These are phyloP conservation scores for Todiramphus saurophagus DNA, from an alignment of 2,113 vertebrate genomes.

Conservation along the genomic window DNA sequence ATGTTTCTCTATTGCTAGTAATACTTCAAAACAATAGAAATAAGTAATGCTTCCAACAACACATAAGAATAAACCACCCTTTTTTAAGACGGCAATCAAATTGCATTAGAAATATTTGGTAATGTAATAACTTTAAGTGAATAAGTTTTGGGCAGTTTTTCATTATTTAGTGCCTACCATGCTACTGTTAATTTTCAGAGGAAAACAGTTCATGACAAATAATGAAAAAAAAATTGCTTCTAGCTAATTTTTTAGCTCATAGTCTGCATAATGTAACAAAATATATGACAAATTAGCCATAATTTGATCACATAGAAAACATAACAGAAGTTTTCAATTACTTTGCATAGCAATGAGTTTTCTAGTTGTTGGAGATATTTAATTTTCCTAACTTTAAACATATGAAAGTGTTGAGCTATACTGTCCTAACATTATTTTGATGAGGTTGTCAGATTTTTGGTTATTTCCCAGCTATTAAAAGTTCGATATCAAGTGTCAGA, in stretches of 20 bases:
- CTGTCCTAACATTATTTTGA: background rate
- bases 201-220: background rate
- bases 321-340: background rate
- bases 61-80: background rate
- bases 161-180: background rate
- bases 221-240: slow-evolving; percentile 8
- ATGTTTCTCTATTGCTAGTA: background rate
- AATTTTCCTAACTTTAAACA: background rate
- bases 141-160: background rate
- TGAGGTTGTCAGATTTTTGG: background rate
- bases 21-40: background rate
- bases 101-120: background rate
- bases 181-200: background rate
- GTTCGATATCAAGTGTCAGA: background rate
- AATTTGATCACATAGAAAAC: background rate
- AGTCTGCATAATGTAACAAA: background rate
- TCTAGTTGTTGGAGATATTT: background rate
- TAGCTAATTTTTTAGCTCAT: background rate
- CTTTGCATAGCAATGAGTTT: background rate
- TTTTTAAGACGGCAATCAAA: background rate
- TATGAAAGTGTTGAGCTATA: background rate
- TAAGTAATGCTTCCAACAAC: background rate
- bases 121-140: background rate
- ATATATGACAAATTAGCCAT: background rate
- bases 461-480: background rate